A percentile compares a stretch with the other conserved stretches of the same genome.
Evolutionary conservation across 2,113 vertebrate genomes (phyloP).

Genomic region (Pagrus major): DNA sequence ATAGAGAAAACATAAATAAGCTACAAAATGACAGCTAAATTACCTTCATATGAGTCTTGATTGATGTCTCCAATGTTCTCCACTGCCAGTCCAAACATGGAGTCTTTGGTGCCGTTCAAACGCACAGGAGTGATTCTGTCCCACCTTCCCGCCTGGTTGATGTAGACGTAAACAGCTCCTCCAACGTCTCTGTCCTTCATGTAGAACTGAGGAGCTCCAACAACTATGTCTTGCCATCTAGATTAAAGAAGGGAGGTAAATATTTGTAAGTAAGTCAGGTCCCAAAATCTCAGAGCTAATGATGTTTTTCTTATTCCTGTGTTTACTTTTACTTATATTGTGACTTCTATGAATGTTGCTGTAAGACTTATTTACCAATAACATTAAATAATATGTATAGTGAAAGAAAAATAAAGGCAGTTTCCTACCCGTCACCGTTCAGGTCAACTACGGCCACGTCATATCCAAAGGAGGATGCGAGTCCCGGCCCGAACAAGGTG

Average conservation of each 20-base stretch:
- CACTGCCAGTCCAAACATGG: constrained; percentile 97
- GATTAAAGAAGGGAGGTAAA: constrained; percentile 1
- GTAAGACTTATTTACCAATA: background rate
- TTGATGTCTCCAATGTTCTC: constrained; percentile 95
- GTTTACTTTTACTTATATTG: background rate
- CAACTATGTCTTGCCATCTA: constrained; percentile 97
- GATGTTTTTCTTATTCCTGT: background rate
- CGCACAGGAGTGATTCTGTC: constrained; percentile 85
- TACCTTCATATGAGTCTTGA: constrained; percentile 93
- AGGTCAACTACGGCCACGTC: constrained; percentile 96
- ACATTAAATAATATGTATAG: background rate
- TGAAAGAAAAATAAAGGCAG: background rate
- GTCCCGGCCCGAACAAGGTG: constrained; percentile 90
- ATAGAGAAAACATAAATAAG: background rate
- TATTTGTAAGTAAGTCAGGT: background rate
- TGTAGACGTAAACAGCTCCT: constrained; percentile 95
- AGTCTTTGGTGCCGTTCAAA: constrained; percentile 91
- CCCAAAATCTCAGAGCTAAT: background rate
- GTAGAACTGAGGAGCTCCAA: constrained; percentile 98
- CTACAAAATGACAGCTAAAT: background rate
- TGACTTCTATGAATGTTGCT: background rate
- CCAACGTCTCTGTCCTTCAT: constrained; percentile 92
- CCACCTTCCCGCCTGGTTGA: constrained; percentile 92
- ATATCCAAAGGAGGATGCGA: constrained; percentile 97
- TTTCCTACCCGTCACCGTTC: constrained; percentile 91